Conservation (phyloP, 2,797 vertebrate genomes). For the Sphenodon punctatus region DNA sequence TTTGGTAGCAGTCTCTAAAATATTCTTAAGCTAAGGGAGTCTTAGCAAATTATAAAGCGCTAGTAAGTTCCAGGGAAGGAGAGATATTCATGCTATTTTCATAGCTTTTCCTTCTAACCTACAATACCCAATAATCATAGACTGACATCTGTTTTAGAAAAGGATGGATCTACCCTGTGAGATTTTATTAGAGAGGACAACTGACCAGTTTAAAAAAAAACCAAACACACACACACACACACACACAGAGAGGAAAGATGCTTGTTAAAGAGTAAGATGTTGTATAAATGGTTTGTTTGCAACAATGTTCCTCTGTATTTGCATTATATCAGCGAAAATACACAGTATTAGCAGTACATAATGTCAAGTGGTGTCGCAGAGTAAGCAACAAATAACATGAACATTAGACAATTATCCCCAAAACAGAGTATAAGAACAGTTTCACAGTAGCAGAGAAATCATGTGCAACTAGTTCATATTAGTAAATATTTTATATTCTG, state of each 20-base stretch:
- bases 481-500: neutral
- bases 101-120: neutral
- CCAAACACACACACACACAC: neutral
- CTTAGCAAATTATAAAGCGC: neutral
- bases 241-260: neutral
- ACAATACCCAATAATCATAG: neutral
- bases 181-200: neutral
- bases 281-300: neutral
- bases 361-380: neutral
- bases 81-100: neutral
- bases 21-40: neutral
- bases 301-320: neutral
- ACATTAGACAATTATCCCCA: neutral
- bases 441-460: neutral
- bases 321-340: neutral
- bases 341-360: neutral
- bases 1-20: neutral
- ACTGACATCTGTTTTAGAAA: neutral
- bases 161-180: neutral
- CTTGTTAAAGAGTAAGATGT: neutral
- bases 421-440: neutral
- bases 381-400: neutral
- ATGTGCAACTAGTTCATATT: neutral
- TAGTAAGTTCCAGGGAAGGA: accelerated
- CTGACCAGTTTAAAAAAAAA: neutral